Percentiles rank a stretch among this genome's conserved stretches.
Evolutionary conservation across 2,888 invertebrate species (phyloP).

Genomic region (Therioaphis trifolii): DNA sequence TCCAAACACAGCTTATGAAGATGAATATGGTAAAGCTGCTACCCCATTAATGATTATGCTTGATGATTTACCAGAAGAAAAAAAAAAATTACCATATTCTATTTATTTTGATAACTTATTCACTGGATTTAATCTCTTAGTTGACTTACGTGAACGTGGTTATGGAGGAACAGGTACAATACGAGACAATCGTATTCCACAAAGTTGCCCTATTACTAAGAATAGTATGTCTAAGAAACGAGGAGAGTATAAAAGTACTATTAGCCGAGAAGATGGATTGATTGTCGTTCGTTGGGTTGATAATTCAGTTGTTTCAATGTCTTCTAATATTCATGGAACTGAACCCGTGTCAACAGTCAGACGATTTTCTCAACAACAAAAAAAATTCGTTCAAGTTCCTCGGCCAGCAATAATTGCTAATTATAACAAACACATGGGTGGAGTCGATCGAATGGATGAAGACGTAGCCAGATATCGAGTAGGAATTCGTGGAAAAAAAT

Average conservation of each 20-base stretch:
- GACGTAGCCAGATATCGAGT: slow-evolving; percentile 66
- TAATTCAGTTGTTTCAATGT: slow-evolving; percentile 39
- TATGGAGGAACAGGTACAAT: slow-evolving; percentile 66
- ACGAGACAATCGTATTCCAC: slow-evolving; percentile 64
- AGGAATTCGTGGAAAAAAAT: slow-evolving; percentile 66
- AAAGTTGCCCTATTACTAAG: slow-evolving; percentile 58
- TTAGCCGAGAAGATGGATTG: slow-evolving; percentile 9
- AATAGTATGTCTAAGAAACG: slow-evolving; percentile 30
- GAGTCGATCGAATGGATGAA: slow-evolving; percentile 65
- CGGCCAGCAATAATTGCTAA: slow-evolving; percentile 64
- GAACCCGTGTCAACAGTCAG: not conserved
- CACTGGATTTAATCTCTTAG: slow-evolving; percentile 65
- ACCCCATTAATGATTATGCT: slow-evolving; percentile 46
- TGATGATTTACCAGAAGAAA: slow-evolving; percentile 64
- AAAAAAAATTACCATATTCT: slow-evolving; percentile 64
- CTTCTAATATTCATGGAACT: not conserved
- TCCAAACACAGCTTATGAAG: slow-evolving; percentile 1
- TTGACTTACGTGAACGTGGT: slow-evolving; percentile 64
- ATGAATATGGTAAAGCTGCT: slow-evolving; percentile 29
- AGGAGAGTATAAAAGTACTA: slow-evolving; percentile 8
- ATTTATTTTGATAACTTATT: slow-evolving; percentile 67
- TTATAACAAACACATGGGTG: slow-evolving; percentile 66
- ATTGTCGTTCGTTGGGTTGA: slow-evolving; percentile 30
- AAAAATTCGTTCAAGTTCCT: slow-evolving; percentile 63
- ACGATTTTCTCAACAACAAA: slow-evolving; percentile 18